Percentiles rank a stretch among this genome's conserved stretches.
phyloP scores from a whole-genome alignment of 2,113 vertebrate species.

The Passer domesticus region DNA sequence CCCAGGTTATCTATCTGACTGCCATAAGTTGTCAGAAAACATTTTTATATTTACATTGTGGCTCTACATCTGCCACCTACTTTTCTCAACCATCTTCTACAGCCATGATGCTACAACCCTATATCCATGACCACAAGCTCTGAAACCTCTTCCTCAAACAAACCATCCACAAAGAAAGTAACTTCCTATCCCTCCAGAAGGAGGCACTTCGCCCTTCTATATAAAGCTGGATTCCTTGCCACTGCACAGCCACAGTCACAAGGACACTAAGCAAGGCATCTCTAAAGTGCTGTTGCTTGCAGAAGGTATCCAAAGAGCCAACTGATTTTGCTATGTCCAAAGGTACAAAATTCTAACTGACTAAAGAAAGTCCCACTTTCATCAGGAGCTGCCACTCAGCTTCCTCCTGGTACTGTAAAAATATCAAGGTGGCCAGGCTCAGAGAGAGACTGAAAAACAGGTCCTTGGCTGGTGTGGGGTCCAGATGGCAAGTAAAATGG shows the following conservation, averaged over 20 bases:
- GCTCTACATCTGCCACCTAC: not conserved
- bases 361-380: not conserved
- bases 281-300: not conserved
- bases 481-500: not conserved
- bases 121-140: not conserved
- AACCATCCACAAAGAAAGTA: not conserved
- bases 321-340: not conserved
- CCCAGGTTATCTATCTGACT: not conserved
- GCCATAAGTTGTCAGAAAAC: rapidly evolving
- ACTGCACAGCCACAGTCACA: not conserved
- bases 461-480: not conserved
- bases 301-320: not conserved
- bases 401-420: not conserved
- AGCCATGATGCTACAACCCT: not conserved
- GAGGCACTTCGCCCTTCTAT: not conserved
- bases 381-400: not conserved
- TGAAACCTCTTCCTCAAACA: not conserved
- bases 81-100: not conserved
- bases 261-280: not conserved
- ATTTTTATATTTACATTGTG: not conserved
- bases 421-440: not conserved
- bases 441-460: not conserved
- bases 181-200: not conserved
- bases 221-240: not conserved
- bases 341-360: not conserved